These are phyloP conservation scores for Gadus macrocephalus DNA, from an alignment of 2,113 vertebrate species.

Conservation along the genomic window DNA sequence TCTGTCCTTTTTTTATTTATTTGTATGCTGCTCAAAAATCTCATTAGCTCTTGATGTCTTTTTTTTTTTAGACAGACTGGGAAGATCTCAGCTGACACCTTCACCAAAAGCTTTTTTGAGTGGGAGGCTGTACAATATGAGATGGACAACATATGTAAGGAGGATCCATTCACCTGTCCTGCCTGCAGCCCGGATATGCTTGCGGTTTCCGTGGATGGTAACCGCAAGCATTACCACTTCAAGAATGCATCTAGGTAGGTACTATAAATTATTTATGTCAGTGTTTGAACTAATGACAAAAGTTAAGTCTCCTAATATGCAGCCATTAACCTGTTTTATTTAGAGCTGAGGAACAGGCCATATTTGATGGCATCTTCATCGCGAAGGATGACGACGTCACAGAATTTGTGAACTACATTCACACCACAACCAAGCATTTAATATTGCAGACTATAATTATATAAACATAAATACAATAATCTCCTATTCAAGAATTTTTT, in stretches of 20 bases:
- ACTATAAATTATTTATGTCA: not conserved
- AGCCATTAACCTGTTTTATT: not conserved
- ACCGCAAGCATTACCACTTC: slow-evolving; percentile 12
- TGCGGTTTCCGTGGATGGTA: slow-evolving; percentile 24
- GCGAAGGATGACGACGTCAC: slow-evolving; percentile 17
- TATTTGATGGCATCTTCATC: slow-evolving; percentile 17
- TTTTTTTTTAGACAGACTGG: slow-evolving; percentile 16
- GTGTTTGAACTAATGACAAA: no score
- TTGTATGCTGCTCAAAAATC: not conserved
- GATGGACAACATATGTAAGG: slow-evolving; percentile 11
- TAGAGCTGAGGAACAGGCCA: slow-evolving; percentile 16
- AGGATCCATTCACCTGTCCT: slow-evolving; percentile 18
- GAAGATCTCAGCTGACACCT: slow-evolving; percentile 7
- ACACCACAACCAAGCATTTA: no score
- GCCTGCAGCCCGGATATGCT: slow-evolving; percentile 22
- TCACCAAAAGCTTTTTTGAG: slow-evolving; percentile 18
- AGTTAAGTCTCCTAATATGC: no score
- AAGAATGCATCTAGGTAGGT: slow-evolving; percentile 13
- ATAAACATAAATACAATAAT: no score
- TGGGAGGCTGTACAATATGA: slow-evolving; percentile 18
- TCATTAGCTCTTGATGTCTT: not conserved
- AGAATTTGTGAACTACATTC: slow-evolving; percentile 14
- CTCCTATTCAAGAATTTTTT: no score
- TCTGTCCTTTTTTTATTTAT: not conserved
- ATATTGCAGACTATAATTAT: no score